A percentile compares a stretch with the other conserved stretches of the same genome.
Conservation (phyloP, 2,888 invertebrate species). For the Tortricodes alternella region DNA sequence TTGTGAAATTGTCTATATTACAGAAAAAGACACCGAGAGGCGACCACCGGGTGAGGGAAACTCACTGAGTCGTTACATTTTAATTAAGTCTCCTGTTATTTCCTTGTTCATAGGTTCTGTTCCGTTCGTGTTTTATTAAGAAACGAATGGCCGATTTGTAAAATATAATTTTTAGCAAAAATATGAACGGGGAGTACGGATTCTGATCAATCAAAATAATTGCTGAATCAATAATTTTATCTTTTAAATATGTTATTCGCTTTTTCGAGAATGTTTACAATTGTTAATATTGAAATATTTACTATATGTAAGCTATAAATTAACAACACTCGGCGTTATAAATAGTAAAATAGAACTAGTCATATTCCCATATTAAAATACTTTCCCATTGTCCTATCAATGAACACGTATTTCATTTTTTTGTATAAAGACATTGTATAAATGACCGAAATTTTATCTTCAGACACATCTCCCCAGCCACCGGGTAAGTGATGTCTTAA, state of each 20-base stretch:
- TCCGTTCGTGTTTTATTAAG: conserved; percentile 44
- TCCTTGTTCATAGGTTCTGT: conserved; percentile 47
- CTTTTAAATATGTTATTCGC: no score
- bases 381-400: conserved; percentile 39
- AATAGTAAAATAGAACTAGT: conserved; percentile 31
- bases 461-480: conserved; percentile 68
- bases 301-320: no score
- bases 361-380: conserved; percentile 37
- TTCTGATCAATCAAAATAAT: neutral
- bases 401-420: conserved; percentile 50
- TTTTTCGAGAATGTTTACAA: no score
- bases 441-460: conserved; percentile 71
- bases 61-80: conserved; percentile 80
- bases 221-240: neutral
- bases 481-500: conserved; percentile 81
- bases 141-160: conserved; percentile 55
- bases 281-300: no score
- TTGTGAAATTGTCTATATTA: no score
- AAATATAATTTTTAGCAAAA: neutral
- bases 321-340: neutral
- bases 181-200: neutral
- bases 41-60: conserved; percentile 68
- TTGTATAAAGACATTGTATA: conserved; percentile 56
- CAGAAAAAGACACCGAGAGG: no score
- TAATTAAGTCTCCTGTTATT: conserved; percentile 69